Evolutionary conservation across 1,140 invertebrate genomes (phyloP), one percentile per base, ranked within the genome.

Genomic region (Stenopsyche tienmushanensis): DNA sequence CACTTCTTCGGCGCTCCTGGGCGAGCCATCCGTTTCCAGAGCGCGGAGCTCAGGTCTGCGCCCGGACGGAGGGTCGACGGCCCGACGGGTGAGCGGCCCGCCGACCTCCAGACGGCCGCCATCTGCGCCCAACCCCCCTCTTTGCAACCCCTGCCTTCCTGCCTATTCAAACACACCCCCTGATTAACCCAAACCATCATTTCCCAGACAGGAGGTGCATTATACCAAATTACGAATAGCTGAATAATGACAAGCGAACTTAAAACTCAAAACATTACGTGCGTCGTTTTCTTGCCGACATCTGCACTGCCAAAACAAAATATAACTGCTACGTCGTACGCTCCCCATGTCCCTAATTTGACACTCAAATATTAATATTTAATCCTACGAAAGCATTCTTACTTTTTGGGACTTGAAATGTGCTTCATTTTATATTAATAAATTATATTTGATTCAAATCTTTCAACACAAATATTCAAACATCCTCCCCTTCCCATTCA

Each of bases 41-140:
- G 34, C 15, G 42, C 39, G 42, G 57, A 17, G 17, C 13, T 17
- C 10, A 44, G 42, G 57, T 29, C 17, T 18, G 2, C 41, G 23
- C 41, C 57, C 57, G 41, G 57, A 24, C 23, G 18, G 15, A 15
- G 42, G 57, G 57, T 60, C 57, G 42, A 42, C 57, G 57, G 3
- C 57, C 29, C 57, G 2, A 1, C 25, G 50, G 62, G 62, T 64
- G 62, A 64, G 26, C 39, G 62, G 62, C 57, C 57, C 23, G 57
- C 26, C 62, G 62, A 64, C 62, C 62, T 64, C 62, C 62, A 64
- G 62, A 64, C 62, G 62, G 49, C 62, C 62, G 49, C 50, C 39
- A 34, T 2, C 15, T 26, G 23, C 45, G 23, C 59, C 59, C 45
- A 20, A 26, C 24, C 45, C 59, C 21, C 9, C 44, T n/a, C 45